phyloP scores from a whole-genome alignment of 2,888 invertebrate genomes.

The Plebejus melissa region DNA sequence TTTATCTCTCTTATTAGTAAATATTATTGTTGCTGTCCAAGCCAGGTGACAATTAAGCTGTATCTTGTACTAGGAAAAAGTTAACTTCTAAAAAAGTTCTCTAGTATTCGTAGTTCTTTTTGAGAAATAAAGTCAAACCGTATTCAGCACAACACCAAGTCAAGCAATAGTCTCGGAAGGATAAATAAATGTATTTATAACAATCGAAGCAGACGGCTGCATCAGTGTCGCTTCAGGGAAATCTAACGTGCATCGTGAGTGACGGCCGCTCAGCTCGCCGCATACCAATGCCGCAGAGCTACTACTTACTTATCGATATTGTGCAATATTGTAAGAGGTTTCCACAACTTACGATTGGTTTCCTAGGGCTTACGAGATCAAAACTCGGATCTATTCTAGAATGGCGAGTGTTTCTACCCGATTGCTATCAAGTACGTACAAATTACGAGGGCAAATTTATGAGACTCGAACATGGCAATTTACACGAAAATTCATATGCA shows the following conservation, averaged over 20 bases:
- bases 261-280: constrained; percentile 50
- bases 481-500: constrained; percentile 14
- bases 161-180: constrained; percentile 27
- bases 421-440: not conserved
- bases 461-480: not conserved
- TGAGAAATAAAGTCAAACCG: not conserved
- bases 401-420: not conserved
- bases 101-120: not conserved
- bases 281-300: not conserved
- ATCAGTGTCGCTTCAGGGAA: constrained; percentile 62
- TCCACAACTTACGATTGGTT: not conserved
- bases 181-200: constrained; percentile 37
- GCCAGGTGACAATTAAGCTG: no score
- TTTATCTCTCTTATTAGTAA: no score
- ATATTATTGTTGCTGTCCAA: no score
- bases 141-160: not conserved
- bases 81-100: no score
- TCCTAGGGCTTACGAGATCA: not conserved
- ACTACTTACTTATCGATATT: constrained; percentile 39
- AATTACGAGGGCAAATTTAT: not conserved
- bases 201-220: constrained; percentile 47
- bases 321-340: constrained; percentile 26
- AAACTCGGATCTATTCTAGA: not conserved
- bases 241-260: constrained; percentile 70
- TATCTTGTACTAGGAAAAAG: no score